Conservation (phyloP, 1,140 invertebrate genomes). For the Luehdorfia chinensis region DNA sequence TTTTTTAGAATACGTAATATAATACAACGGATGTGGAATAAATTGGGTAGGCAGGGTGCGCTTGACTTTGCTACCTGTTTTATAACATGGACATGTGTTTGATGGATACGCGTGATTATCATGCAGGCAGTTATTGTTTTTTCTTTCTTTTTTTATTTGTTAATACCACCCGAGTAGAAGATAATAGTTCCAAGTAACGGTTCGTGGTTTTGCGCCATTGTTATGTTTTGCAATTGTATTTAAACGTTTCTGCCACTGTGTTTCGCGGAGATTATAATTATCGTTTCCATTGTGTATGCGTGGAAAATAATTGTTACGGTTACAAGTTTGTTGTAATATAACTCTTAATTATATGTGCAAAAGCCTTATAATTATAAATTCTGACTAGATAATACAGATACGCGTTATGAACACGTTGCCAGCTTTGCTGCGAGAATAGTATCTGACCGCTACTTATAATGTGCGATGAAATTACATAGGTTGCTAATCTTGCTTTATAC, state of each 20-base stretch:
- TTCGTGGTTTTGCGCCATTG: constrained; percentile 51
- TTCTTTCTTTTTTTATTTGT: constrained; percentile 37
- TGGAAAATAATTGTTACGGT: constrained; percentile 26
- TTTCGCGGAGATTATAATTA: constrained; percentile 50
- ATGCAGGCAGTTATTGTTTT: constrained; percentile 18
- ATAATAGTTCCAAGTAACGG: constrained; percentile 42
- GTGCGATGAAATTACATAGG: constrained; percentile 10
- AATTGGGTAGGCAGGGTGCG: constrained; percentile 70
- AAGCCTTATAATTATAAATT: not conserved
- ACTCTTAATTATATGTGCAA: constrained; percentile 11
- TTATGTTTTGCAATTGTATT: constrained; percentile 42
- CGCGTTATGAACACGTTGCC: not conserved
- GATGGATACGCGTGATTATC: constrained; percentile 36
- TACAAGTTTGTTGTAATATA: constrained; percentile 17
- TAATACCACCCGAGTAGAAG: constrained; percentile 26
- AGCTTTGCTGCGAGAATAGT: not conserved
- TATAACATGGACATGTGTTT: constrained; percentile 44
- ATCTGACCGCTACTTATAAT: constrained; percentile 7
- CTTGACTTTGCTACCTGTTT: constrained; percentile 68
- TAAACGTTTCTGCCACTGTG: constrained; percentile 54
- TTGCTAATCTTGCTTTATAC: too few species aligned
- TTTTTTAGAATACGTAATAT: constrained; percentile 58
- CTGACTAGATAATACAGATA: not conserved
- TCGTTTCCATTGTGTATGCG: constrained; percentile 33
- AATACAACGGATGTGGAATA: constrained; percentile 72